A percentile compares a stretch with the other conserved stretches of the same genome.
Conservation (phyloP, 2,888 invertebrate species). For the Conchocele bisecta region DNA sequence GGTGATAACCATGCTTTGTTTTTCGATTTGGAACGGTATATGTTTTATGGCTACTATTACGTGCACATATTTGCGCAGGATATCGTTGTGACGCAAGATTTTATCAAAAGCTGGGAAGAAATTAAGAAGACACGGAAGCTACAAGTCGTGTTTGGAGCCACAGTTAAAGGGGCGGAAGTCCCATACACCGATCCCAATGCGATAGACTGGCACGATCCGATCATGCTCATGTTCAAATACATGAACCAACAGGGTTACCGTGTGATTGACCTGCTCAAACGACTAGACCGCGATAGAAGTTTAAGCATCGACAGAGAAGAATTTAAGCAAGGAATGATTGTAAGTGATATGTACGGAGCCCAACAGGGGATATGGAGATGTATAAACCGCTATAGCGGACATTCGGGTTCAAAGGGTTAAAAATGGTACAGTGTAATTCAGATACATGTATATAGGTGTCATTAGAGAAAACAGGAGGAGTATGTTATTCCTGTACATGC, state of each 20-base stretch:
- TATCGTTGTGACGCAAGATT: slow-evolving; percentile 68
- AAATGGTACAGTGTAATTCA: no score
- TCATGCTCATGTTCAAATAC: slow-evolving; percentile 69
- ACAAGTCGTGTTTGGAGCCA: slow-evolving; percentile 61
- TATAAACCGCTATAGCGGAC: no score
- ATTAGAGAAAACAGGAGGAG: no score
- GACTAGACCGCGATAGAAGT: slow-evolving; percentile 72
- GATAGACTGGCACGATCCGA: slow-evolving; percentile 66
- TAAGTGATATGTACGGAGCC: slow-evolving; percentile 36
- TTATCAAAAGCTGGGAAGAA: slow-evolving; percentile 60
- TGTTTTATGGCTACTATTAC: background rate
- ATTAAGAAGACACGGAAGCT: slow-evolving; percentile 57
- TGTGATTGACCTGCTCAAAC: slow-evolving; percentile 74
- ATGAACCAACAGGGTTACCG: slow-evolving; percentile 72
- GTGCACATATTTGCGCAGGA: slow-evolving; percentile 53
- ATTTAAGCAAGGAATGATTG: slow-evolving; percentile 70
- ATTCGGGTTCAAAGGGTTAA: no score
- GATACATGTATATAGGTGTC: no score
- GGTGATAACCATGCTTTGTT: no score
- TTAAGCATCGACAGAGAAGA: slow-evolving; percentile 69
- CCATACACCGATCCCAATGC: slow-evolving; percentile 52
- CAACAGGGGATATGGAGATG: background rate
- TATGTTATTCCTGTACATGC: no score
- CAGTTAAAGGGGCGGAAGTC: slow-evolving; percentile 57
- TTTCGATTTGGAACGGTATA: no score